phyloP scores from a whole-genome alignment of 2,113 vertebrate genomes.

The Oryzias curvinotus region DNA sequence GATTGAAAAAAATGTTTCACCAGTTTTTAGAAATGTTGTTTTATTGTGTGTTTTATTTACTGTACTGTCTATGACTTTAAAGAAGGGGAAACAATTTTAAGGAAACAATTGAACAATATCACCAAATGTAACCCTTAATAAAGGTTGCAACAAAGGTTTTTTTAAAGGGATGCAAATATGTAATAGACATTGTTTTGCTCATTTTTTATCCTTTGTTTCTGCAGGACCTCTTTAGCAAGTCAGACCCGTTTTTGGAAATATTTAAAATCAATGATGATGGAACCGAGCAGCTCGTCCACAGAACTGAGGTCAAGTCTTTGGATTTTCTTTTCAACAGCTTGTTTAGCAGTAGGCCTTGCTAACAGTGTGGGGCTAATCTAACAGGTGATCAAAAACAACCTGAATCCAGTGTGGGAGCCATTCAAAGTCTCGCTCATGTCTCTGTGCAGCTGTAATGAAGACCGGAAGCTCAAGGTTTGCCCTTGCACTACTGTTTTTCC shows the following conservation, averaged over 20 bases:
- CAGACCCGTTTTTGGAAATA: constrained; percentile 94
- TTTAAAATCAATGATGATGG: constrained; percentile 85
- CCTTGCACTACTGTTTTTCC: too few relatives aligned
- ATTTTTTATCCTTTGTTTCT: constrained; percentile 20
- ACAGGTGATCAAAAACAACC: constrained; percentile 95
- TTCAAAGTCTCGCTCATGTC: constrained; percentile 94
- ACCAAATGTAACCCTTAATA: neutral
- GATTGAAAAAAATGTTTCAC: too few relatives aligned
- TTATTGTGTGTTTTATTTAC: too few relatives aligned
- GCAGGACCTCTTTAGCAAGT: constrained; percentile 97
- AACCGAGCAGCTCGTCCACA: constrained; percentile 89
- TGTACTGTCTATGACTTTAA: too few relatives aligned
- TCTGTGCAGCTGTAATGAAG: constrained; percentile 92
- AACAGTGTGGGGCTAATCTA: constrained; percentile 9
- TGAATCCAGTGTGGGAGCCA: constrained; percentile 93
- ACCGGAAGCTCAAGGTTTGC: constrained; percentile 87
- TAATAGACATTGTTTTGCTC: neutral
- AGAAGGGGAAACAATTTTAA: too few relatives aligned
- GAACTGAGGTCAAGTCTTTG: constrained; percentile 84
- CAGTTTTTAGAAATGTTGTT: too few relatives aligned
- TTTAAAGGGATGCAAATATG: neutral
- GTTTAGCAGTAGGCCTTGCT: neutral
- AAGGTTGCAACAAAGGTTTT: neutral
- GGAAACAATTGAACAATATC: too few relatives aligned
- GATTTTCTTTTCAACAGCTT: constrained; percentile 1